A percentile compares a stretch with the other conserved stretches of the same genome.
phyloP scores from a whole-genome alignment of 2,797 vertebrate genomes.

The Hemibagrus guttatus region DNA sequence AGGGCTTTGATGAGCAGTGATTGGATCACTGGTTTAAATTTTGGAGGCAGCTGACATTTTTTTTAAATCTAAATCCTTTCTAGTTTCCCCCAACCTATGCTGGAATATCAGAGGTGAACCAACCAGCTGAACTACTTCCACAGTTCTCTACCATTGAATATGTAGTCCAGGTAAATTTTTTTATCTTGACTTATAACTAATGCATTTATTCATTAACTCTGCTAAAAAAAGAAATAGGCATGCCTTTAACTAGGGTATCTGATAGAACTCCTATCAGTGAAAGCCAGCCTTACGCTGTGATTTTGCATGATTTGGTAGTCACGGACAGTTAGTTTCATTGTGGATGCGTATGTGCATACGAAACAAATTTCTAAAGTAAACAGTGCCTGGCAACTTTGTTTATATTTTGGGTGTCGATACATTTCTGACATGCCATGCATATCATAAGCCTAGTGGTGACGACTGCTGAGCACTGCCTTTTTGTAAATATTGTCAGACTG shows the following conservation, averaged over 20 bases:
- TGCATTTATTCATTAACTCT: background rate
- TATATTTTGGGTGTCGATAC: background rate
- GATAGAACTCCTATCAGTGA: no score
- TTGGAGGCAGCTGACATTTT: background rate
- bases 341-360: background rate
- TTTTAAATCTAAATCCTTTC: slow-evolving; percentile 23
- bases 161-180: slow-evolving; percentile 88
- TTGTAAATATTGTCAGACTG: background rate
- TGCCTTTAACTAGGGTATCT: background rate
- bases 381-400: background rate
- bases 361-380: background rate
- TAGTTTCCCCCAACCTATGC: slow-evolving; percentile 96
- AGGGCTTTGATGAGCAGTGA: slow-evolving; percentile 49
- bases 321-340: background rate
- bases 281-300: background rate
- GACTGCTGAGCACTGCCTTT: background rate
- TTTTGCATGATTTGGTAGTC: background rate
- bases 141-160: slow-evolving; percentile 98
- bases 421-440: slow-evolving; percentile 19
- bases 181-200: background rate
- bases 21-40: background rate
- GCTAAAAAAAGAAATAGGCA: background rate
- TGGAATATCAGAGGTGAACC: slow-evolving; percentile 95
- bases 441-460: background rate
- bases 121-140: slow-evolving; percentile 93